These are phyloP conservation scores for Styela clava DNA, from an alignment of 23 tunicate species.

Conservation along the genomic window DNA sequence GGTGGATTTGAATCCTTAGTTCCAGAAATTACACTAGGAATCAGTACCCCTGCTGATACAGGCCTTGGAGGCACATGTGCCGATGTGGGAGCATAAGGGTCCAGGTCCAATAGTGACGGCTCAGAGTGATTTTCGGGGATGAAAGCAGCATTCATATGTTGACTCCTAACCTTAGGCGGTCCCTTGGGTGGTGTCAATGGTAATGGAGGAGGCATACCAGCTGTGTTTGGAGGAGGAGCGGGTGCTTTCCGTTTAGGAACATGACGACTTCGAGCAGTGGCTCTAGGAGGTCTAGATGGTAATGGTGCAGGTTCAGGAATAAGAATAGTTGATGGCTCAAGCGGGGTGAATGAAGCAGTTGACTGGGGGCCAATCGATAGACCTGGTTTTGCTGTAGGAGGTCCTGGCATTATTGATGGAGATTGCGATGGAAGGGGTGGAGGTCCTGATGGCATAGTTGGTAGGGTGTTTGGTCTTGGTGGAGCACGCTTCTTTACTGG, in stretches of 20 bases:
- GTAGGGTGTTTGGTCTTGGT: constrained; percentile 21
- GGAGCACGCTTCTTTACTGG: constrained; percentile 26
- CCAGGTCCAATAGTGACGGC: constrained; percentile 8
- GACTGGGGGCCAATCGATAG: background rate
- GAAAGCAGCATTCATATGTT: constrained; percentile 9
- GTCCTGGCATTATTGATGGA: background rate
- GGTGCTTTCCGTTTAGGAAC: constrained; percentile 82
- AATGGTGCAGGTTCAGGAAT: constrained; percentile 25
- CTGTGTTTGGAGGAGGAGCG: constrained; percentile 40
- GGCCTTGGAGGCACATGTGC: background rate
- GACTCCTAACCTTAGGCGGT: background rate
- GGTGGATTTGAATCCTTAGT: background rate
- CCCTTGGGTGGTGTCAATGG: constrained; percentile 9
- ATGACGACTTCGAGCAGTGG: constrained; percentile 65
- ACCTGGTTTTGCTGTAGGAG: background rate
- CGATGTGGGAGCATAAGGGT: background rate
- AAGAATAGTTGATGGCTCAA: background rate
- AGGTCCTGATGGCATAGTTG: constrained; percentile 20
- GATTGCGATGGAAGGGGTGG: constrained; percentile 15
- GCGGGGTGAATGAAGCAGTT: background rate
- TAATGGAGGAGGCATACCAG: constrained; percentile 19
- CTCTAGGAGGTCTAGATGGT: constrained; percentile 48
- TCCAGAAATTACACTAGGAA: background rate
- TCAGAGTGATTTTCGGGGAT: background rate
- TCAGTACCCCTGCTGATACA: background rate